Base-by-base conservation (phyloP, 2,797 vertebrate species). In the Gymnopithys bicolor region DNA sequence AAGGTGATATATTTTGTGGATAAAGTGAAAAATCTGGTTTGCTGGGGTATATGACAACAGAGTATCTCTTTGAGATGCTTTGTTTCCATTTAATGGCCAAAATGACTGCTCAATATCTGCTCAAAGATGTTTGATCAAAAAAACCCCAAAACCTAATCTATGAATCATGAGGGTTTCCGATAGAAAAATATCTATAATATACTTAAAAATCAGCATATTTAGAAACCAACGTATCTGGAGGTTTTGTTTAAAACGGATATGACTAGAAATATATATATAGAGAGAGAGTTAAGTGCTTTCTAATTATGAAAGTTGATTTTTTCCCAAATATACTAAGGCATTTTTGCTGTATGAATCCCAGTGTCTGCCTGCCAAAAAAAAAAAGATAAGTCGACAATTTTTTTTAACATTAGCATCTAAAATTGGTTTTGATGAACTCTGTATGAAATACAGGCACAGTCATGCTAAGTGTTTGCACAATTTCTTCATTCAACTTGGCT, bases 261-360 rank as follows among this genome's bases (percentile, higher is more conserved):
- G 30, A 5, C 21, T 56, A 49, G 3, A 75, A 45, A 63, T 22
- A 28, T 1, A 2, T 46, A 4, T 22, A 27, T 73, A 58, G 68
- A 58, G n/a, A 49, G 19, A 64, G 45, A 45, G 6, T 80, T 82
- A 14, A 25, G 3, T 35, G 19, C 3, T 87, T 89, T 76, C 27
- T 48, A 63, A 56, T 76, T 63, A 48, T 32, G 45, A 52, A 76
- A 66, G 10, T 17, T 17, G 5, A 0, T 0, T 1, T 35, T 68
- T 49, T 5, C 12, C 41, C 32, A 59, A 70, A 74, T 89, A 35
- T 35, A 53, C 16, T 63, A 13, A 43, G 45, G 3, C 0, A 0
- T 55, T 89, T 77, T 75, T 67, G 3, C 27, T 78, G 10, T 64
- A 23, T 5, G 3, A 84, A 67, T 71, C 18, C 46, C n/a, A 49